These are phyloP conservation scores for Chaetophractus vellerosus DNA, from an alignment of 2,797 vertebrate genomes.

Conservation along the genomic window DNA sequence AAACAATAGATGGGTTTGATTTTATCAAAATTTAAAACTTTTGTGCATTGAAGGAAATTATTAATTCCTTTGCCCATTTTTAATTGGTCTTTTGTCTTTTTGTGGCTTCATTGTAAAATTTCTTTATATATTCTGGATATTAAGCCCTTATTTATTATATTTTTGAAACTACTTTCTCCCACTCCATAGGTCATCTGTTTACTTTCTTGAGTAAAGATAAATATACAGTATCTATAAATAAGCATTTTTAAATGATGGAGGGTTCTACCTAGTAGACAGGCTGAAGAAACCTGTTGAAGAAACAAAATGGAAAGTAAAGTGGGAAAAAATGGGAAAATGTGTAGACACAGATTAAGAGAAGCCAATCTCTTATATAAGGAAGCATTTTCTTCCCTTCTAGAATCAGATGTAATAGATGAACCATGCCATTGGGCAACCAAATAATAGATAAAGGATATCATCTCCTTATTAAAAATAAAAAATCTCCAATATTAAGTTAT, in stretches of 20 bases:
- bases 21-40: too few species aligned
- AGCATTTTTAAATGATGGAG: not conserved
- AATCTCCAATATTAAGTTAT: not conserved
- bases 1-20: too few species aligned
- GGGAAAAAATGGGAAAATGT: not conserved
- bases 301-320: not conserved
- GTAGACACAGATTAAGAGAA: not conserved
- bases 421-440: not conserved
- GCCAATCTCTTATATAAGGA: not conserved
- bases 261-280: not conserved
- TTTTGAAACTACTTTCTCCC: too few species aligned
- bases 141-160: too few species aligned
- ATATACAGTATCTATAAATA: too few species aligned
- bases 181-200: too few species aligned
- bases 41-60: too few species aligned
- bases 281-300: not conserved
- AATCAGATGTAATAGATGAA: not conserved
- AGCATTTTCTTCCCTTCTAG: not conserved
- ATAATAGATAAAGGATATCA: not conserved
- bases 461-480: not conserved
- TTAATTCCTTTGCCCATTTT: too few species aligned
- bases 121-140: too few species aligned
- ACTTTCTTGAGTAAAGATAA: too few species aligned
- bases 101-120: too few species aligned
- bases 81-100: too few species aligned